phyloP scores from a whole-genome alignment of 2,888 invertebrate genomes.

The Polia nebulosa region DNA sequence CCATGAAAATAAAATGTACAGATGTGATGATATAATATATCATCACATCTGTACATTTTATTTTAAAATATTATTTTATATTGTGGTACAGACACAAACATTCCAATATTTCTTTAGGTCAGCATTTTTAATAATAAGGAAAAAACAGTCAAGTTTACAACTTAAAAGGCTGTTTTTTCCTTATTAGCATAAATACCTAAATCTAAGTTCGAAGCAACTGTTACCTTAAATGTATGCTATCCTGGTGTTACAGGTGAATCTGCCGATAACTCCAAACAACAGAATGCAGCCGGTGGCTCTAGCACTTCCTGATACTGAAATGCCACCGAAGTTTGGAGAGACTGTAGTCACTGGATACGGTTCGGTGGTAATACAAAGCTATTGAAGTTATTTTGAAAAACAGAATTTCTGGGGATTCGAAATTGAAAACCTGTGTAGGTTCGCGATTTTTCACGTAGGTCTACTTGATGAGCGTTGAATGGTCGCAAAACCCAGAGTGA shows the following conservation, averaged over 20 bases:
- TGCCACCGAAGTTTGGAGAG: slow-evolving; percentile 81
- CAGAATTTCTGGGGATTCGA: neutral
- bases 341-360: slow-evolving; percentile 86
- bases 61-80: too few species aligned
- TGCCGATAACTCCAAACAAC: slow-evolving; percentile 72
- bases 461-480: too few species aligned
- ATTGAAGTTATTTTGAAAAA: slow-evolving; percentile 11
- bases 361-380: slow-evolving; percentile 79
- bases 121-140: neutral
- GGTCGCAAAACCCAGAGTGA: neutral
- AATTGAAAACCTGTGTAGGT: neutral
- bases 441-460: too few species aligned
- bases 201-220: slow-evolving; percentile 5
- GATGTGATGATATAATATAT: too few species aligned
- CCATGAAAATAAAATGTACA: too few species aligned
- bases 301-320: slow-evolving; percentile 73
- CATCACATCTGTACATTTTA: too few species aligned
- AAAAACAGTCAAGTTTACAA: too few species aligned
- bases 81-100: too few species aligned
- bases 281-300: slow-evolving; percentile 80
- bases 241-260: slow-evolving; percentile 77
- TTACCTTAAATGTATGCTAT: slow-evolving; percentile 32
- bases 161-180: too few species aligned
- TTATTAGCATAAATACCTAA: slow-evolving; percentile 5
- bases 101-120: neutral